These are phyloP conservation scores for Paragorgia papillata DNA, from an alignment of 92 coral and sea anemone species.

Conservation along the genomic window DNA sequence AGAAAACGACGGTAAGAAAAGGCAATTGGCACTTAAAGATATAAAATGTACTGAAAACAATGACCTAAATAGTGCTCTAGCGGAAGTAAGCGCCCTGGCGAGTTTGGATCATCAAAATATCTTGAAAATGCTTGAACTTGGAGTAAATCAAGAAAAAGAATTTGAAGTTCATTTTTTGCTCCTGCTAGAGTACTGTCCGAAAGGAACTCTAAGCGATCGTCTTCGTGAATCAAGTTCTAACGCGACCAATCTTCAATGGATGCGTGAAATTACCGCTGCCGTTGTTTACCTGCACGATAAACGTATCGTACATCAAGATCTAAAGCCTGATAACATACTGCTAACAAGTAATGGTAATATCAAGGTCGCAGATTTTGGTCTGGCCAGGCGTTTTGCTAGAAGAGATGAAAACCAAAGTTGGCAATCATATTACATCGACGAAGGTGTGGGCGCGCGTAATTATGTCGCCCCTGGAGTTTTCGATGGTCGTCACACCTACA, in stretches of 20 bases:
- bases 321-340: conserved; percentile 25
- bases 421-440: not conserved
- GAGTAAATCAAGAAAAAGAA: not conserved
- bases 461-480: conserved; percentile 56
- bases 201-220: not conserved
- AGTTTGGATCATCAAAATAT: not conserved
- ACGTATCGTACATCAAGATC: conserved; percentile 12
- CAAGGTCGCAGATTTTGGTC: conserved; percentile 22
- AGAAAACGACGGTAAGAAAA: not conserved
- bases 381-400: conserved; percentile 11
- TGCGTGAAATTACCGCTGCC: not conserved
- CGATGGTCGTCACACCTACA: conserved; percentile 24
- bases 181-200: not conserved
- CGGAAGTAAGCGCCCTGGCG: not conserved
- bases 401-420: not conserved
- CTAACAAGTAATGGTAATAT: not conserved
- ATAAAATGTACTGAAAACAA: conserved; percentile 8
- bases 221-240: not conserved
- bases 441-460: conserved; percentile 30
- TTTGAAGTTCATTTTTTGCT: conserved; percentile 3
- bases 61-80: not conserved
- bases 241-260: conserved; percentile 1
- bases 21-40: not conserved
- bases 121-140: not conserved
- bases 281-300: conserved; percentile 1